Conservation (phyloP, 1,140 invertebrate species). For the Cecropterus lyciades region DNA sequence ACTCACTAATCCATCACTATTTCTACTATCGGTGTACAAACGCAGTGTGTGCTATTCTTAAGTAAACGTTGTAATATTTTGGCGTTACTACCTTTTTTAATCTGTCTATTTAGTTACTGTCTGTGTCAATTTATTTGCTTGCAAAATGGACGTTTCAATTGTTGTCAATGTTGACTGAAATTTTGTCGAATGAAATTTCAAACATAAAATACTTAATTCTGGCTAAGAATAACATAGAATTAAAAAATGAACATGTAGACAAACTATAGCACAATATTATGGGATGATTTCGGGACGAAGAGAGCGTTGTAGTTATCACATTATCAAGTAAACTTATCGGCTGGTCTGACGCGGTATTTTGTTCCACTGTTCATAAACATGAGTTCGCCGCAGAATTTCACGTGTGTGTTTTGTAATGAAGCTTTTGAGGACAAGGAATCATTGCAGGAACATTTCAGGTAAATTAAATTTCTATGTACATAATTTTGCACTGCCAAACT, state of each 20-base stretch:
- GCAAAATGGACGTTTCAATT: constrained; percentile 33
- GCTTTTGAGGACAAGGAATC: constrained; percentile 67
- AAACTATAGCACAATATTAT: background rate
- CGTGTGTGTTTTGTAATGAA: constrained; percentile 77
- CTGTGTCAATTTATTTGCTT: constrained; percentile 17
- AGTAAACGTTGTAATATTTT: no score
- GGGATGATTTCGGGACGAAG: background rate
- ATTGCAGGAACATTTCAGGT: constrained; percentile 81
- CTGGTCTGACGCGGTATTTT: constrained; percentile 16
- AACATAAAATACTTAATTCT: constrained; percentile 1
- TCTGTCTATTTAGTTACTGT: background rate
- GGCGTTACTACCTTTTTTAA: no score
- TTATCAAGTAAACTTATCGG: background rate
- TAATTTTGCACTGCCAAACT: constrained; percentile 7
- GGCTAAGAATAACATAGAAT: background rate
- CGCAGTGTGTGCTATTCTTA: no score
- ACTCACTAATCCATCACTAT: no score
- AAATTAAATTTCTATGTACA: constrained; percentile 28
- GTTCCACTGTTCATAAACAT: constrained; percentile 20
- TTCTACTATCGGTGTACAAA: no score
- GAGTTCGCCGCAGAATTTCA: constrained; percentile 55
- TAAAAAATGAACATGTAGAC: constrained; percentile 4
- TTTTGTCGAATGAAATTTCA: constrained; percentile 6
- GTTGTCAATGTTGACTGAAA: constrained; percentile 14
- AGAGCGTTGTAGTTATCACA: constrained; percentile 1